Base-by-base conservation (phyloP, 2,888 invertebrate species). In the Spicauda simplicius region DNA sequence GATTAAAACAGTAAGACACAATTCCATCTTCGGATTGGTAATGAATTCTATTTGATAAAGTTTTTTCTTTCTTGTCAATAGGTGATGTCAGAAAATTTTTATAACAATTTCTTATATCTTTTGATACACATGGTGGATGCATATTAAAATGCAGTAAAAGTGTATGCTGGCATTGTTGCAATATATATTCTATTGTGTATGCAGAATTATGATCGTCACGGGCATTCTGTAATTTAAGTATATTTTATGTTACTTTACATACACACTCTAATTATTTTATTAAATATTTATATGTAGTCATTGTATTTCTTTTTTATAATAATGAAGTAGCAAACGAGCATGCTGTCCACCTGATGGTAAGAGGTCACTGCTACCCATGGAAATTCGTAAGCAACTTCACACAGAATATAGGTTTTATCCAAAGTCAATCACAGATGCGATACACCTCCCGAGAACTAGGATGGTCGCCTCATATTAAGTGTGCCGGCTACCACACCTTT, bases 1-100 rank as follows among this genome's bases (percentile, higher is more conserved):
- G 82, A 57, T 85, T 90, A 72, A 92, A 76, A 69, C 90, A 89
- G 75, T 90, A 92, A 61, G 87, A 86, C 6, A 93, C 82, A 57
- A 91, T 78, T 0, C 92, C 91, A 74, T 87, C 83, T 37, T 81
- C 77, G 71, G 71, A 78, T 48, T 76, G 83, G 81, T 81, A 89
- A 12, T 8, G 2, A 12, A 8, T 8, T 37, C 37, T 37, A 37
- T 37, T 37, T 37, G 37, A 37, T 82, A 50, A 93, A 80, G 69
- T 87, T 74, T n/a, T 78, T 73, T 86, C 62, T 94, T 91, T 4
- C 90, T 87, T 12, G 73, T 73, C 65, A 82, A 91, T 82, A 6
- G 91, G 81, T 59, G 85, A 82, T 14, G 78, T 88, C 8, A 93
- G 77, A 65, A 93, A 91, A 8, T 80, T 73, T 11, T 73, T 82